phyloP scores from a whole-genome alignment of 2,113 vertebrate genomes.

The Panthera tigris region DNA sequence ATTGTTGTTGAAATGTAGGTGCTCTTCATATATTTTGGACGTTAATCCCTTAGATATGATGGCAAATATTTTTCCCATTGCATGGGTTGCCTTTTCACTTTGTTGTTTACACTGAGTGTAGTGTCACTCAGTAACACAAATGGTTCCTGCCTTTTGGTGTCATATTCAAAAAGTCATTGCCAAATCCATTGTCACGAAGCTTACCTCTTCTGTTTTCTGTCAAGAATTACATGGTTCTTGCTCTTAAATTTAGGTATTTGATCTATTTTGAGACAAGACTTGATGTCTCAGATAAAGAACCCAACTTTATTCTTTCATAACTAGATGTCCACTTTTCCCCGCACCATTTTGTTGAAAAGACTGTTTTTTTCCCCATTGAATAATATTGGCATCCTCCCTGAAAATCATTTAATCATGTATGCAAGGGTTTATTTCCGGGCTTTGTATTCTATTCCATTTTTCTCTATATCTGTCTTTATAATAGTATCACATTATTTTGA shows the following conservation, averaged over 20 bases:
- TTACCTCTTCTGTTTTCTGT: not conserved
- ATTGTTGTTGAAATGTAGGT: not conserved
- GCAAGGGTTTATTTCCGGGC: not conserved
- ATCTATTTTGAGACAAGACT: not conserved
- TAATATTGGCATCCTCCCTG: not conserved
- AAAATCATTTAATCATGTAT: not conserved
- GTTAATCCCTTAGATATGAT: not conserved
- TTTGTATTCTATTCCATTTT: not conserved
- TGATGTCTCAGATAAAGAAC: not conserved
- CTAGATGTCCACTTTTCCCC: not conserved
- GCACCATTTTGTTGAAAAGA: not conserved
- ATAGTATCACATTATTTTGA: not conserved
- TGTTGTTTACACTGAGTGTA: not conserved
- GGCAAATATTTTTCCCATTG: not conserved
- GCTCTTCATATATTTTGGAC: not conserved
- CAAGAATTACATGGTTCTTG: not conserved
- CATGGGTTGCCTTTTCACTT: not conserved
- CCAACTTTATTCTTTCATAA: not conserved
- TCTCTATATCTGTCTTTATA: not conserved
- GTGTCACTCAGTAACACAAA: not conserved
- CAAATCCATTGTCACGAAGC: not conserved
- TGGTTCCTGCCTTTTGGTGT: not conserved
- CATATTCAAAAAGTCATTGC: not conserved
- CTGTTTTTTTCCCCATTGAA: not conserved
- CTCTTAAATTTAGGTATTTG: not conserved